A percentile compares a stretch with the other conserved stretches of the same genome.
These are phyloP conservation scores for Petrosia ficiformis DNA, from an alignment of 37 sponge, comb jelly and placozoan species.

Conservation along the genomic window DNA sequence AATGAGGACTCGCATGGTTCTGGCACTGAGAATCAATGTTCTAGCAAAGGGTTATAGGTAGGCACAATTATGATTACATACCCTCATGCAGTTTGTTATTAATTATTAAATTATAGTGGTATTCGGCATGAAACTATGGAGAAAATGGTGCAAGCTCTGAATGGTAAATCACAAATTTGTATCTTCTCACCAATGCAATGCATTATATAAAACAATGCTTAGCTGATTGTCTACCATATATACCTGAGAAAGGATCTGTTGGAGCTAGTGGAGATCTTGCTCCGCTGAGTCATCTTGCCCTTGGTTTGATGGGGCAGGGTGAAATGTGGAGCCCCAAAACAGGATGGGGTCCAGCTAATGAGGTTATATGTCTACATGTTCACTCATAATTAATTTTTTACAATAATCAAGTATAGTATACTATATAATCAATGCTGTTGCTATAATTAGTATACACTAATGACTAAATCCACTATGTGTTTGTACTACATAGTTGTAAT, in stretches of 20 bases:
- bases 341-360: constrained; percentile 66
- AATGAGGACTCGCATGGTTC: constrained; percentile 54
- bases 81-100: background rate
- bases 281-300: constrained; percentile 83
- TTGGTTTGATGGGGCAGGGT: constrained; percentile 86
- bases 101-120: constrained; percentile 30
- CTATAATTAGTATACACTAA: too few species aligned
- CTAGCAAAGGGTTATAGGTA: constrained; percentile 85
- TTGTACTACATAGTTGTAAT: background rate
- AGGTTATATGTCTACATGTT: constrained; percentile 29
- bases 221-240: constrained; percentile 63
- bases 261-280: constrained; percentile 94
- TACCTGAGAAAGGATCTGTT: constrained; percentile 83
- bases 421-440: background rate
- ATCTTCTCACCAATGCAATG: constrained; percentile 16
- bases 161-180: constrained; percentile 19
- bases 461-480: too few species aligned
- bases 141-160: constrained; percentile 40
- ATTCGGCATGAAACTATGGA: constrained; percentile 42
- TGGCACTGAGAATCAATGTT: constrained; percentile 86
- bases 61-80: constrained; percentile 1
- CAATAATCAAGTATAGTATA: background rate
- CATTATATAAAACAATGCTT: background rate
- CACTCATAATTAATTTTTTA: background rate
- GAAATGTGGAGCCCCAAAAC: constrained; percentile 89